Evolutionary conservation across 2,113 vertebrate genomes (phyloP).

Genomic region (Phylloscopus trochiloides): DNA sequence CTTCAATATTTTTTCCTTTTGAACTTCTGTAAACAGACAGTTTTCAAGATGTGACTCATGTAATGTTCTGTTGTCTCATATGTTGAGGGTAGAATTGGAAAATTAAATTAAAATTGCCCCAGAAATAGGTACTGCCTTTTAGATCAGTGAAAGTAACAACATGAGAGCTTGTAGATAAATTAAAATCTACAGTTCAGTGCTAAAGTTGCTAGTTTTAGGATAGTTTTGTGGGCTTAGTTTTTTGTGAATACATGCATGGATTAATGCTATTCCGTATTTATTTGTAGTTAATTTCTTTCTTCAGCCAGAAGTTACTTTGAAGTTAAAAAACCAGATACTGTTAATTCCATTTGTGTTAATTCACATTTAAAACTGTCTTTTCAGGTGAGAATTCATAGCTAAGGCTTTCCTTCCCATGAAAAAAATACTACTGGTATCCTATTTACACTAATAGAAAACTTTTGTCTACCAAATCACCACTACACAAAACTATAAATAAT

Average conservation of each 20-base stretch:
- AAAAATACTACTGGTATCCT: background rate
- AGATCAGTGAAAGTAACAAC: background rate
- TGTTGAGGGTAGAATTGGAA: background rate
- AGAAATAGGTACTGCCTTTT: background rate
- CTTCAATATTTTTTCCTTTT: background rate
- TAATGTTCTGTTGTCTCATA: background rate
- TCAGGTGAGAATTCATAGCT: background rate
- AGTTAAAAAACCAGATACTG: background rate
- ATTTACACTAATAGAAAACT: background rate
- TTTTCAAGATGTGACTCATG: background rate
- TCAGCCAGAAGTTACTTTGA: background rate
- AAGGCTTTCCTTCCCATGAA: background rate
- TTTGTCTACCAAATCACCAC: background rate
- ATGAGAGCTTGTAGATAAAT: background rate
- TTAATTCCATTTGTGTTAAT: background rate
- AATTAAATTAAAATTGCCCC: background rate
- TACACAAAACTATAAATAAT: background rate
- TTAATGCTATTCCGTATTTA: background rate
- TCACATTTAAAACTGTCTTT: background rate
- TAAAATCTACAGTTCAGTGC: background rate
- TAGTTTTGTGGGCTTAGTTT: background rate
- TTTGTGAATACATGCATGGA: background rate
- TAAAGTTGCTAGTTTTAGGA: background rate
- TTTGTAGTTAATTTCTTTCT: background rate
- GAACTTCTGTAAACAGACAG: rapidly evolving